Conservation (phyloP, 2,113 vertebrate genomes). For the Columbina picui region DNA sequence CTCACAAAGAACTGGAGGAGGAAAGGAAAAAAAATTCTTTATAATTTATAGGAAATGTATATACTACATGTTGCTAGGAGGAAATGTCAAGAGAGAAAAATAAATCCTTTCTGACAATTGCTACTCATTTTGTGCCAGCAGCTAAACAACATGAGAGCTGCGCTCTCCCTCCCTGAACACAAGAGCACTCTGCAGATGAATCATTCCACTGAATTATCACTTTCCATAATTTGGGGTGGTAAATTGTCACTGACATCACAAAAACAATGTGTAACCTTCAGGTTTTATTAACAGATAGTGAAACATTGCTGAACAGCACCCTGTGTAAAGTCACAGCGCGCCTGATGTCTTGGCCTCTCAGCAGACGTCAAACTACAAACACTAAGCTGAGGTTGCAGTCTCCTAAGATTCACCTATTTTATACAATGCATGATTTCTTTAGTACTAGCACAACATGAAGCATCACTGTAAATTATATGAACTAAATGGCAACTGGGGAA, state of each 20-base stretch:
- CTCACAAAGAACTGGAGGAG: not conserved
- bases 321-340: not conserved
- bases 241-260: not conserved
- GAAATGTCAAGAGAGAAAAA: not conserved
- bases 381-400: not conserved
- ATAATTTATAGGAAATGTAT: constrained; percentile 20
- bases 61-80: not conserved
- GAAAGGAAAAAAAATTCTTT: not conserved
- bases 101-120: constrained; percentile 7
- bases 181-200: not conserved
- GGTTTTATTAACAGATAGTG: not conserved
- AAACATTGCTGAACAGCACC: not conserved
- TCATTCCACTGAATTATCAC: not conserved
- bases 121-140: constrained; percentile 4
- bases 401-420: not conserved
- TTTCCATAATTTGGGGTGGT: not conserved
- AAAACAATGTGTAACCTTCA: constrained; percentile 11
- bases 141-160: not conserved
- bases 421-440: not conserved
- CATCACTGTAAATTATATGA: not conserved
- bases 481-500: not conserved
- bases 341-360: not conserved
- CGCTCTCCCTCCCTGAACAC: not conserved
- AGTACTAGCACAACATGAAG: not conserved
- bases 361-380: not conserved